Conservation (phyloP, 2,888 invertebrate genomes). For the Drosophila eohydei region DNA sequence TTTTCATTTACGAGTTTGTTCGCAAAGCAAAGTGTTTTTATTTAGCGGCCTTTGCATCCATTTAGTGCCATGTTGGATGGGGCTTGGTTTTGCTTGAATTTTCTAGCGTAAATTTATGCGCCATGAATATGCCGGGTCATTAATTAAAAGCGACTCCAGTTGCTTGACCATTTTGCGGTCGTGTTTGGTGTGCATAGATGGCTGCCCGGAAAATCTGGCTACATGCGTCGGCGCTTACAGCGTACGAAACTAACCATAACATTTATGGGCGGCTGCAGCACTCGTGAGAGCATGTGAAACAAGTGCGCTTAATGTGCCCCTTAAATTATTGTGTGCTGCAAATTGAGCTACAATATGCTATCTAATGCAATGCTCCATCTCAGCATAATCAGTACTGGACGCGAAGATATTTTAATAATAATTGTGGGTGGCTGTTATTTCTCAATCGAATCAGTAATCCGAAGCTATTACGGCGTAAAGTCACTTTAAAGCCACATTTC, state of each 20-base stretch:
- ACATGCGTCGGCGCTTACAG: conserved; percentile 3
- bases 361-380: neutral
- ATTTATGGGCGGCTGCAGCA: conserved; percentile 49
- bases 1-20: conserved; percentile 37
- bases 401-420: neutral
- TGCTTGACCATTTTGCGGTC: conserved; percentile 61
- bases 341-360: conserved; percentile 13
- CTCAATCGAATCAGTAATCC: neutral
- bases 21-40: conserved; percentile 37
- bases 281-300: conserved; percentile 22
- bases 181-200: conserved; percentile 41
- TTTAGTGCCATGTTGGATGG: neutral
- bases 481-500: neutral
- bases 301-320: conserved; percentile 45
- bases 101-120: conserved; percentile 56
- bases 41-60: conserved; percentile 9
- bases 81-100: conserved; percentile 24
- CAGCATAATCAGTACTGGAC: neutral
- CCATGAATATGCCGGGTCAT: conserved; percentile 65
- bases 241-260: conserved; percentile 33
- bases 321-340: conserved; percentile 43
- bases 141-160: conserved; percentile 72
- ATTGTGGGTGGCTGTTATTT: neutral
- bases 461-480: neutral
- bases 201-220: neutral